Conservation (phyloP, 1,140 invertebrate species). For the Tetragonula clypearis region DNA sequence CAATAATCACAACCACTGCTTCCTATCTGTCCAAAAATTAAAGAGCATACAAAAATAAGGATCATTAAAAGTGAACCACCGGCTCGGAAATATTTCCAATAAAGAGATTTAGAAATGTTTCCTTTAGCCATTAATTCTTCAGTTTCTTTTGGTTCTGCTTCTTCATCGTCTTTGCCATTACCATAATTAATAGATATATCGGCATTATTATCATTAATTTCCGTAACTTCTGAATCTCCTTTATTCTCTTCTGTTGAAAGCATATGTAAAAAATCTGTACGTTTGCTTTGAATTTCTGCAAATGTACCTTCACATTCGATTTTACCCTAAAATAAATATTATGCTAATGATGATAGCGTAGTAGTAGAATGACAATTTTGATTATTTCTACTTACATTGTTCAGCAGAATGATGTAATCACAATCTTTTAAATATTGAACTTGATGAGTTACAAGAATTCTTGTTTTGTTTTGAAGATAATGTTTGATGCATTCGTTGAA, state of each 20-base stretch:
- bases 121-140: conserved; percentile 84
- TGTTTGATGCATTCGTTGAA: conserved; percentile 79
- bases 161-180: conserved; percentile 65
- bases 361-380: too few species aligned
- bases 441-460: conserved; percentile 92
- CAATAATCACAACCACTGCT: conserved; percentile 84
- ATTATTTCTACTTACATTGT: conserved; percentile 81
- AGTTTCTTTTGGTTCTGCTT: conserved; percentile 81
- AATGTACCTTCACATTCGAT: conserved; percentile 79
- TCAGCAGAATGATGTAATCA: conserved; percentile 87
- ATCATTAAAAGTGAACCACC: conserved; percentile 81
- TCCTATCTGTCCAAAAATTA: conserved; percentile 80
- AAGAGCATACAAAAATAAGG: conserved; percentile 76
- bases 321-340: conserved; percentile 65
- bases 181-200: conserved; percentile 26
- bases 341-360: background rate
- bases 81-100: conserved; percentile 82
- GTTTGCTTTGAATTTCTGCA: conserved; percentile 75
- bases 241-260: conserved; percentile 25
- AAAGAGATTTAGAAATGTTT: conserved; percentile 81
- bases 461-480: conserved; percentile 79
- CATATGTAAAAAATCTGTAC: conserved; percentile 67
- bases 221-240: conserved; percentile 26
- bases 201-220: conserved; percentile 13
- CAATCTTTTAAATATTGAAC: conserved; percentile 89